Conservation (phyloP, 2,113 vertebrate genomes). For the Paedocypris sp. region DNA sequence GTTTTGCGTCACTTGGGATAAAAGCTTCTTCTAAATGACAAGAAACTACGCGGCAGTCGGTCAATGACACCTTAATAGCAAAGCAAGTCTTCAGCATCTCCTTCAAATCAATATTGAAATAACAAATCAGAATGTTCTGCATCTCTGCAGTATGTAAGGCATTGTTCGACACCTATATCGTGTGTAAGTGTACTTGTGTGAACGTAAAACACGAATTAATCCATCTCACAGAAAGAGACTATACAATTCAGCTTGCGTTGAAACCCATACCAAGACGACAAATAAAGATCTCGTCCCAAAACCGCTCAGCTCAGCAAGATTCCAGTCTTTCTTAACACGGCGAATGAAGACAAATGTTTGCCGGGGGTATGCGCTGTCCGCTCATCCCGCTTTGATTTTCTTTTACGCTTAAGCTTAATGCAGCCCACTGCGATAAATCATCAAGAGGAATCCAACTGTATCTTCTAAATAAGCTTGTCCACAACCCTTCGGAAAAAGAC, state of each 20-base stretch:
- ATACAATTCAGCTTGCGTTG: background rate
- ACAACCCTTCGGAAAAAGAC: constrained; percentile 1
- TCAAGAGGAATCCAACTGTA: background rate
- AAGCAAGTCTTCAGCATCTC: background rate
- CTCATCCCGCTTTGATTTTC: background rate
- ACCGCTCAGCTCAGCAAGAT: constrained; percentile 21
- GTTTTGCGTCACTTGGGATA: background rate
- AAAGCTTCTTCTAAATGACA: constrained; percentile 7
- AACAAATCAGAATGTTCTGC: too few relatives aligned
- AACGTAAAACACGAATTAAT: too few relatives aligned
- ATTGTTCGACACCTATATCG: too few relatives aligned
- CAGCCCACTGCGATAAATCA: constrained; percentile 2
- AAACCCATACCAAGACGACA: constrained; percentile 7
- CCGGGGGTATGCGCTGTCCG: background rate
- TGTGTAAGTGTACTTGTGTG: too few relatives aligned
- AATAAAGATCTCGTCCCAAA: background rate
- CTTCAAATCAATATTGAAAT: too few relatives aligned
- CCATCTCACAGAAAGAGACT: background rate
- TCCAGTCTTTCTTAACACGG: background rate
- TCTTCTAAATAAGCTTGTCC: background rate
- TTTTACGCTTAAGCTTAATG: background rate
- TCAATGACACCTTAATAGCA: background rate
- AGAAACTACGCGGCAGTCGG: constrained; percentile 3
- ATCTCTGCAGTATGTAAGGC: too few relatives aligned
- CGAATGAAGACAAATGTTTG: constrained; percentile 21